A percentile compares a stretch with the other conserved stretches of the same genome.
These are phyloP conservation scores for Nasua narica DNA, from an alignment of 2,797 vertebrate species.

Conservation along the genomic window DNA sequence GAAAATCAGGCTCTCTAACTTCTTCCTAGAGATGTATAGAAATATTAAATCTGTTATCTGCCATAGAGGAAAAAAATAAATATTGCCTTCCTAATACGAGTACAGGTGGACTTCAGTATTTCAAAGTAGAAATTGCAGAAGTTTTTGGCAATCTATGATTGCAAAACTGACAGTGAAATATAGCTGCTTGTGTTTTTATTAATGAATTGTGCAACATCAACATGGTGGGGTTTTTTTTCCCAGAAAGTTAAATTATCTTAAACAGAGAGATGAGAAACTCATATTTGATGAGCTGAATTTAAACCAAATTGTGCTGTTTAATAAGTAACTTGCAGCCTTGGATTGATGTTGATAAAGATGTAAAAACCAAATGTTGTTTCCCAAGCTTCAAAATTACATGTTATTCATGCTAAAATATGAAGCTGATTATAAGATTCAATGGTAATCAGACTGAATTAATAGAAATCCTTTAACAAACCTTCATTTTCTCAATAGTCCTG, in stretches of 20 bases:
- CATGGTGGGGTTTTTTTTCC: constrained; percentile 48
- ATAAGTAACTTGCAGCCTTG: constrained; percentile 78
- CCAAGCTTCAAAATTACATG: constrained; percentile 77
- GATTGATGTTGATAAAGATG: constrained; percentile 77
- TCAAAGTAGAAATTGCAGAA: constrained; percentile 17
- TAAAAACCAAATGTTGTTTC: constrained; percentile 79
- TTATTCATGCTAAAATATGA: constrained; percentile 83
- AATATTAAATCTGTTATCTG: constrained; percentile 76
- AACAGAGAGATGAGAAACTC: constrained; percentile 64
- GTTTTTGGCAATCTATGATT: constrained; percentile 9
- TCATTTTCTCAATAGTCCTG: constrained; percentile 76
- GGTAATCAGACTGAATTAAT: constrained; percentile 84
- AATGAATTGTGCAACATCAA: constrained; percentile 56
- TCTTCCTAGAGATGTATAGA: constrained; percentile 74
- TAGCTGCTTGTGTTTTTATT: constrained; percentile 59
- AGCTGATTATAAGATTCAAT: constrained; percentile 82
- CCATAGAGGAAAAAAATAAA: constrained; percentile 64
- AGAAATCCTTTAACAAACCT: constrained; percentile 78
- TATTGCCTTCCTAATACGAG: constrained; percentile 40
- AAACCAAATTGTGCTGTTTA: constrained; percentile 80
- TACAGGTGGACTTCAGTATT: background rate
- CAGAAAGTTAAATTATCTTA: constrained; percentile 73
- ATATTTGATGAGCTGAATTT: constrained; percentile 75
- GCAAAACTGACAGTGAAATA: constrained; percentile 15
- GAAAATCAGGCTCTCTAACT: constrained; percentile 78